Base-by-base conservation (phyloP, 2,797 vertebrate species). In the Staurois parvus region DNA sequence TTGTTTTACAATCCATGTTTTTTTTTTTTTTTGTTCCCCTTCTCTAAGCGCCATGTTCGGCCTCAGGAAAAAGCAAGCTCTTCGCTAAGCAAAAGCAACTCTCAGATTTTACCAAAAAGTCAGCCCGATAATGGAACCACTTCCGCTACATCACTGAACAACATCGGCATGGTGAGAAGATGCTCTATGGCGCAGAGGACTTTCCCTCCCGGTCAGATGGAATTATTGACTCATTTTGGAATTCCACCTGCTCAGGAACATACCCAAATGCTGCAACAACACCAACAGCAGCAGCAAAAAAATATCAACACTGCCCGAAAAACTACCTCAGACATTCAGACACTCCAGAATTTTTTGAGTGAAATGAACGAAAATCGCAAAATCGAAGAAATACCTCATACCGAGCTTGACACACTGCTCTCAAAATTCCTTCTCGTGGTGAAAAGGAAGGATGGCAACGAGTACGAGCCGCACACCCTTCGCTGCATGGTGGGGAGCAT, bases 321-420 rank as follows among this genome's bases (percentile, higher is more conserved):
- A 80, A 85, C 84, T 11, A 85, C 70, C 15, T 85, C 84, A 2
- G 84, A 85, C 26, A 85, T 85, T 11, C 52, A 79, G 24, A 79
- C 69, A 4, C 69, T 85, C 6, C 84, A 74, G 10, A 79, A 42
- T 19, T 85, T 85, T 59, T 32, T 80, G 29, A 85, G 29, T 21
- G 84, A 85, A 67, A 9, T 68, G 40, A 85, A 80, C 9, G 84
- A 85, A 68, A 67, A 45, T 17, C 29, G 84, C 0, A 72, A 24
- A 42, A 26, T 85, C 8, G 48, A 79, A 64, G 42, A 79, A 13
- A 85, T 85, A 21, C 84, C 84, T 48, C 84, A 85, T 59, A 72
- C 56, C 0, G 76, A 80, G 70, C 69, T 85, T 10, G 84, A 85
- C 24, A 62, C 59, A 0, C 52, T 85, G 37, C 69, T 85, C 1